These are phyloP conservation scores for Alligator mississippiensis DNA, from an alignment of 2,113 vertebrate genomes.

Conservation along the genomic window DNA sequence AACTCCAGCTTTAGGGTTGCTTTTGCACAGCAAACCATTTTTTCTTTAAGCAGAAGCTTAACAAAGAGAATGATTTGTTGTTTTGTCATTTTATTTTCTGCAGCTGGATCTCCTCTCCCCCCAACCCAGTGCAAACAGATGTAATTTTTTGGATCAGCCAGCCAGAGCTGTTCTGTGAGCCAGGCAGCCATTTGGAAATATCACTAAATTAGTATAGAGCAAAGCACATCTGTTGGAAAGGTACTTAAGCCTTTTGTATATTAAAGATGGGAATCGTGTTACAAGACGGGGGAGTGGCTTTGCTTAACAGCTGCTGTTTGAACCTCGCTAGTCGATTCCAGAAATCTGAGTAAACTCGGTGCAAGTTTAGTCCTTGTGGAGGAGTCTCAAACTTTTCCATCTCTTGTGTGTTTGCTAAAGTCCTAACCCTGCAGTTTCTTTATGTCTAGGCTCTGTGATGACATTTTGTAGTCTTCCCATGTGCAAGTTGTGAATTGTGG, in stretches of 20 bases:
- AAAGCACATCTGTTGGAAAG: slow-evolving; percentile 45
- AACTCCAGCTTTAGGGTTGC: neutral
- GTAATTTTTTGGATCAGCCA: slow-evolving; percentile 45
- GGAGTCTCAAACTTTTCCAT: neutral
- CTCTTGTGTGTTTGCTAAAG: neutral
- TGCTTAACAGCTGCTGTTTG: neutral
- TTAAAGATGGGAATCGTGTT: neutral
- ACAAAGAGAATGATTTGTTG: neutral
- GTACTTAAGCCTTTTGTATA: slow-evolving; percentile 27
- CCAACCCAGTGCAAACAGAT: slow-evolving; percentile 49
- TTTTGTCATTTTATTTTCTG: neutral
- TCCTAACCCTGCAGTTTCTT: neutral
- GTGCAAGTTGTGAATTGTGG: neutral
- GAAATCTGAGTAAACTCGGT: rapidly evolving
- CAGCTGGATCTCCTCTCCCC: neutral
- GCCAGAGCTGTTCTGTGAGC: slow-evolving; percentile 24
- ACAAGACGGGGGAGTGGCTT: neutral
- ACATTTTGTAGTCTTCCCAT: neutral
- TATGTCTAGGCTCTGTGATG: neutral
- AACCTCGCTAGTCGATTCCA: neutral
- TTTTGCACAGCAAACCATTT: neutral
- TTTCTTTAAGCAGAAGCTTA: neutral
- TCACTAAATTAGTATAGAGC: slow-evolving; percentile 24
- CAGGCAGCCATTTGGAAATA: slow-evolving; percentile 50
- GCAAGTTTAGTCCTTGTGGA: neutral